Evolutionary conservation across 2,113 vertebrate species (phyloP), one percentile per base, ranked within the genome.

Genomic region (Prolemur simus): DNA sequence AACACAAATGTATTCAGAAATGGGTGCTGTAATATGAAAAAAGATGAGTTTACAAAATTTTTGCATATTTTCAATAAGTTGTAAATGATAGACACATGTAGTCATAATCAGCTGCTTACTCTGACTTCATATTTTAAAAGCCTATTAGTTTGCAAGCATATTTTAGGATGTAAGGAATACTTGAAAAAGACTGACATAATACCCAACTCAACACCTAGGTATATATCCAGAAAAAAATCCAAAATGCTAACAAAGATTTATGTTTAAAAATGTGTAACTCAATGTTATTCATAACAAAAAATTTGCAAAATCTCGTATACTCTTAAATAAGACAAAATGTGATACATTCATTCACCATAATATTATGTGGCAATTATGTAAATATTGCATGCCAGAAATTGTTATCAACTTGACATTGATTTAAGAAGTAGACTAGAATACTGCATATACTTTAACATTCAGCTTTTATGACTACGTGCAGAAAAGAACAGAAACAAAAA

Each of bases 311-410:
- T 88, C 25, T 23, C 3, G 39, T 29, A 25, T 34, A 71, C 18
- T 18, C n/a, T 34, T 87, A 77, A 73, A 76, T 64, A 69, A 15
- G 32, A 54, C 18, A 81, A 91, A 92, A 3, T 49, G 78, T 2
- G 63, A 14, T 73, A 73, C 21, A 83, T 92, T 89, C 5, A 66
- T 56, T 85, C 29, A 52, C 42, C 60, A 10, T 77, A 89, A 87
- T 12, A 37, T 91, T 87, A 47, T 77, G 13, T 80, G 45, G 27
- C 71, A 63, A 54, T 74, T 83, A 83, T 73, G 5, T 63, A 89
- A 94, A 92, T 92, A 89, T 42, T 80, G 92, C 95, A 52, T 87
- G 32, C 2, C 11, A 96, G 39, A 85, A 87, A 74, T 93, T 42
- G 25, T 42, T 87, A 13, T 39, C 32, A 77, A 58, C 8, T 20